These are phyloP conservation scores for Uria aalge DNA, from an alignment of 2,113 vertebrate genomes.

Conservation along the genomic window DNA sequence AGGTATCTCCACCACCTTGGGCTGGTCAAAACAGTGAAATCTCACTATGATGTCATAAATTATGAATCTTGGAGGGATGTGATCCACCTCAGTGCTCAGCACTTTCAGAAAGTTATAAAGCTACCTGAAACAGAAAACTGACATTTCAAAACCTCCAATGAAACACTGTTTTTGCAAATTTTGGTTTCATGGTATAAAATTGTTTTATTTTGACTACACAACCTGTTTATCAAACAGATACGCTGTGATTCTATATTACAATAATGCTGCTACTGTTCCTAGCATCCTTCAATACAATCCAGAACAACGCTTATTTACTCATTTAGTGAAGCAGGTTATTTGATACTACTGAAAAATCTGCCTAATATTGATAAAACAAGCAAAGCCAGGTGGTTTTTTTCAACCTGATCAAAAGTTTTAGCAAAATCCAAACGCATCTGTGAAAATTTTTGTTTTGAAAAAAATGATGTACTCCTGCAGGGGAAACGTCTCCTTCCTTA, in stretches of 20 bases:
- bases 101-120: not conserved
- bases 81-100: not conserved
- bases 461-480: not conserved
- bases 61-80: not conserved
- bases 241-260: not conserved
- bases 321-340: not conserved
- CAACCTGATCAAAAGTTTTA: not conserved
- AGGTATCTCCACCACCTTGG: not conserved
- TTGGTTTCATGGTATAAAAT: not conserved
- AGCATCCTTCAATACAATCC: not conserved
- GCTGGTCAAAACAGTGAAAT: not conserved
- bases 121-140: not conserved
- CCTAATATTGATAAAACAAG: not conserved
- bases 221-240: not conserved
- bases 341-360: not conserved
- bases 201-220: not conserved
- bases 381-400: not conserved
- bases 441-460: not conserved
- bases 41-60: not conserved
- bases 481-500: not conserved
- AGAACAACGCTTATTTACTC: not conserved
- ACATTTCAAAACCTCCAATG: not conserved
- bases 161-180: not conserved
- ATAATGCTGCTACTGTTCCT: not conserved
- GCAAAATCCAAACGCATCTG: not conserved